Conservation (phyloP, 1,140 invertebrate genomes). For the Zaprionus kolodkinae region DNA sequence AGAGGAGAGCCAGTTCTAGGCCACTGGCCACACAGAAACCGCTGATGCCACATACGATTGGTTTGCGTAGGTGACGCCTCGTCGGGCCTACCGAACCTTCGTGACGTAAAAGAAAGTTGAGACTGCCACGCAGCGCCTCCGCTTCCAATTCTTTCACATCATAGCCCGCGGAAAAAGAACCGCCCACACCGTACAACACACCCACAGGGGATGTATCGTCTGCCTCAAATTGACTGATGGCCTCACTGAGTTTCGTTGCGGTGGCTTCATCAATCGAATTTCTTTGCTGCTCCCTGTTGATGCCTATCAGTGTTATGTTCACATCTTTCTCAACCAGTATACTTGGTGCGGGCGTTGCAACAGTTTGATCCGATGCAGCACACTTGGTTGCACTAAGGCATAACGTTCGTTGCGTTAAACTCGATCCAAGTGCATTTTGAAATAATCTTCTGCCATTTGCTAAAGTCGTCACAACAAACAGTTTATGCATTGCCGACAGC, state of each 20-base stretch:
- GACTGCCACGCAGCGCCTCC: constrained; percentile 60
- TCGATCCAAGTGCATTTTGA: constrained; percentile 7
- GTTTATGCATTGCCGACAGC: constrained; percentile 52
- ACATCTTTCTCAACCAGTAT: constrained; percentile 85
- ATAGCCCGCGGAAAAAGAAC: constrained; percentile 95
- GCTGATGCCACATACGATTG: constrained; percentile 92
- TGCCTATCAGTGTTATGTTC: constrained; percentile 90
- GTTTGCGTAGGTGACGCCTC: constrained; percentile 89
- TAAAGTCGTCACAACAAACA: constrained; percentile 43
- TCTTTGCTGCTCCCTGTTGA: constrained; percentile 92
- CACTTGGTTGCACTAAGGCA: constrained; percentile 19
- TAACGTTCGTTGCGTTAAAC: constrained; percentile 20
- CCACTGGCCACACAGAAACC: constrained; percentile 95
- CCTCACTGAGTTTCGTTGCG: constrained; percentile 88
- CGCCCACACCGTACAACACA: constrained; percentile 94
- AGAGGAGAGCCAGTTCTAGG: constrained; percentile 94
- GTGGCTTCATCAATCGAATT: constrained; percentile 91
- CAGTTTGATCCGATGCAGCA: constrained; percentile 1
- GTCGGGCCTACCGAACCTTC: constrained; percentile 85
- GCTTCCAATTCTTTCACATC: constrained; percentile 89
- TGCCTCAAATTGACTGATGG: constrained; percentile 91
- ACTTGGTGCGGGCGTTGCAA: constrained; percentile 6
- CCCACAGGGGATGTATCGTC: constrained; percentile 89
- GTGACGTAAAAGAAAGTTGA: constrained; percentile 65
- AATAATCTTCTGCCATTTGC: constrained; percentile 21